Evolutionary conservation across 2,797 vertebrate species (phyloP).

Genomic region (Melanotaenia boesemani): DNA sequence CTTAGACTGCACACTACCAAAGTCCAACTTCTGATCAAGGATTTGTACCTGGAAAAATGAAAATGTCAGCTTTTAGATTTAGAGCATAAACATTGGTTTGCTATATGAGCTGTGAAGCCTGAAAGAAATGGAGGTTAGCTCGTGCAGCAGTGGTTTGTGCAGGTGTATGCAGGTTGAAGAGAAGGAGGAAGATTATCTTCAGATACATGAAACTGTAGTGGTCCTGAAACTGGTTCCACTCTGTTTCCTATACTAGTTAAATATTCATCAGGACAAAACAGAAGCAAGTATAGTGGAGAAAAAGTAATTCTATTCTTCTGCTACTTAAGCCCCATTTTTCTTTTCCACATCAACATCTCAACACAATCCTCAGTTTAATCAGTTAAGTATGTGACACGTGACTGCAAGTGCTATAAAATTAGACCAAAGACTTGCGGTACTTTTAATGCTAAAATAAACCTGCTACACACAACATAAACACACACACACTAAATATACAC

Average conservation of each 20-base stretch:
- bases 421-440: conserved; percentile 34
- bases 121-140: neutral
- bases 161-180: conserved; percentile 16
- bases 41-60: conserved; percentile 88
- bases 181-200: neutral
- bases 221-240: neutral
- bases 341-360: conserved; percentile 35
- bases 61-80: conserved; percentile 62
- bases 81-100: conserved; percentile 15
- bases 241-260: neutral
- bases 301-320: neutral
- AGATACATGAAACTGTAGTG: neutral
- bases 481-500: neutral
- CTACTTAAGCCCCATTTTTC: neutral
- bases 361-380: neutral
- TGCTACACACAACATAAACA: neutral
- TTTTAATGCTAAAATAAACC: conserved; percentile 34
- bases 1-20: conserved; percentile 90
- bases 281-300: neutral
- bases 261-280: neutral
- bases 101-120: conserved; percentile 30
- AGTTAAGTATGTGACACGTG: neutral
- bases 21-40: conserved; percentile 91
- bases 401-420: conserved; percentile 14
- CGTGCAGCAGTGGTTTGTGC: conserved; percentile 3